Conservation (phyloP, 2,888 invertebrate species). For the Caenorhabditis virilis region DNA sequence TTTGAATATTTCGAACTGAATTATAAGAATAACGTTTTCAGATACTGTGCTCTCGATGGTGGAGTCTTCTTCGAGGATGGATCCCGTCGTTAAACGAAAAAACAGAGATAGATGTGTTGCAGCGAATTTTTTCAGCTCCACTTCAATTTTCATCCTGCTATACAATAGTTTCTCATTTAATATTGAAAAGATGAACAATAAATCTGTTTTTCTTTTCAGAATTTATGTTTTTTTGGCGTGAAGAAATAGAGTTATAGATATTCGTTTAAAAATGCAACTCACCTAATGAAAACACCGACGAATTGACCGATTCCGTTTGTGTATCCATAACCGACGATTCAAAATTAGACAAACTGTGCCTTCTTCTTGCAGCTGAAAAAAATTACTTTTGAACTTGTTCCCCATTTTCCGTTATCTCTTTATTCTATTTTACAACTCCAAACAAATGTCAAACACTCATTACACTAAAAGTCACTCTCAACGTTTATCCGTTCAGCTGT, state of each 20-base stretch:
- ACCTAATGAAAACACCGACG: slow-evolving; percentile 36
- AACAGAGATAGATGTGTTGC: no score
- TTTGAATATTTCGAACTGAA: slow-evolving; percentile 19
- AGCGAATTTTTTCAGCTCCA: background rate
- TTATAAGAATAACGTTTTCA: background rate
- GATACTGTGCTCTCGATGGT: slow-evolving; percentile 35
- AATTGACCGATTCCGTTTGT: slow-evolving; percentile 37
- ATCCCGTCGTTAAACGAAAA: slow-evolving; percentile 30
- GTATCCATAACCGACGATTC: slow-evolving; percentile 33
- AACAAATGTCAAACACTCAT: slow-evolving; percentile 10
- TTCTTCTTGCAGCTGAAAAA: slow-evolving; percentile 27
- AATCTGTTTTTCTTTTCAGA: background rate
- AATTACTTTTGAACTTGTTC: background rate
- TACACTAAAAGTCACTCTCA: slow-evolving; percentile 5
- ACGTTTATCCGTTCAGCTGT: no score
- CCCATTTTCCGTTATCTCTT: background rate
- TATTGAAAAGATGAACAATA: background rate
- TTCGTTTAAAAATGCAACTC: no score
- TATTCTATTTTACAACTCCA: slow-evolving; percentile 5
- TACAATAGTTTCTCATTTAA: slow-evolving; percentile 1
- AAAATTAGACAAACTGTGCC: slow-evolving; percentile 48
- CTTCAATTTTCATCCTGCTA: background rate
- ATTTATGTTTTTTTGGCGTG: no score
- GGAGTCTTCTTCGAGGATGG: slow-evolving; percentile 45
- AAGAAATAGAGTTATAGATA: no score